Evolutionary conservation across 2,888 invertebrate genomes (phyloP).

Genomic region (Falcaria lacertinaria): DNA sequence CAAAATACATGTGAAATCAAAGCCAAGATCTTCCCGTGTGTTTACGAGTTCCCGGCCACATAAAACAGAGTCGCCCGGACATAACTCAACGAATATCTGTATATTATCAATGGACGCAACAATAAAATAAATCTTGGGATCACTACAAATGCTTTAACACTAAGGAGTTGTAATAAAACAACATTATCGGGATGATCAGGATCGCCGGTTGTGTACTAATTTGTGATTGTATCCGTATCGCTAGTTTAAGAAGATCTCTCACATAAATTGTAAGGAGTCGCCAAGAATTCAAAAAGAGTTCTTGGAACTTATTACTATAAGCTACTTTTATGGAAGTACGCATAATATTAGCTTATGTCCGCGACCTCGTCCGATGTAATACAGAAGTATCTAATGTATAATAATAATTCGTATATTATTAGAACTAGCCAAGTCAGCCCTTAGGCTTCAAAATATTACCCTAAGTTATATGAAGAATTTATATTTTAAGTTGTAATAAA

Average conservation of each 20-base stretch:
- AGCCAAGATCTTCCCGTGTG: slow-evolving; percentile 7
- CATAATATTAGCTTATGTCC: too few species aligned
- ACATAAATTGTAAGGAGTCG: too few species aligned
- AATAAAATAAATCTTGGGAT: slow-evolving; percentile 40
- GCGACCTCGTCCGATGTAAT: too few species aligned
- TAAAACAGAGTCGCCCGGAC: slow-evolving; percentile 31
- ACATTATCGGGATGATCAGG: slow-evolving; percentile 28
- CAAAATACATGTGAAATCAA: not conserved
- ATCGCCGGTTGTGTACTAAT: slow-evolving; percentile 13
- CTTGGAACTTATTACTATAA: too few species aligned
- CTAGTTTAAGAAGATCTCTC: not conserved
- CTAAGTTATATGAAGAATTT: too few species aligned
- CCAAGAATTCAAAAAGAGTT: too few species aligned
- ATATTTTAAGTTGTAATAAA: too few species aligned
- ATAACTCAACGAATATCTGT: slow-evolving; percentile 29
- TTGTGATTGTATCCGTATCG: not conserved
- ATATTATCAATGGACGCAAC: slow-evolving; percentile 33
- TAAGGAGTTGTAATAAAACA: slow-evolving; percentile 43
- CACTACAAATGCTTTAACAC: slow-evolving; percentile 35
- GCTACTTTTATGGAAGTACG: too few species aligned
- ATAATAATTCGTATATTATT: too few species aligned
- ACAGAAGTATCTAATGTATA: too few species aligned
- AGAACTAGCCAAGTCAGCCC: too few species aligned
- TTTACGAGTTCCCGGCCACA: slow-evolving; percentile 34
- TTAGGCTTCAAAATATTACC: too few species aligned